Evolutionary conservation across 1,140 invertebrate species (phyloP), one percentile per base, ranked within the genome.

Genomic region (Drosophila subobscura): DNA sequence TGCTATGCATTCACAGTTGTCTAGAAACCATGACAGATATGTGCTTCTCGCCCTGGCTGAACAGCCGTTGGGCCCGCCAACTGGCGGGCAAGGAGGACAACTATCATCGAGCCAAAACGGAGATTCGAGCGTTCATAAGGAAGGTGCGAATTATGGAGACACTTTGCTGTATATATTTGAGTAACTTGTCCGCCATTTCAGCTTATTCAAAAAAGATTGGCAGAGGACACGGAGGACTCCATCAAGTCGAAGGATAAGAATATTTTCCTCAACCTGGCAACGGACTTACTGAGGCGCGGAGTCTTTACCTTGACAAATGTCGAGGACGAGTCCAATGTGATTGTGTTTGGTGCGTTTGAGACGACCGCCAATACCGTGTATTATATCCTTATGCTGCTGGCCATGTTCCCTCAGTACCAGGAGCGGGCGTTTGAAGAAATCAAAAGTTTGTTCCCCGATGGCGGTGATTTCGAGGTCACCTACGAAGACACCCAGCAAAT

Each of bases 381-480:
- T 3, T 88, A 91, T 42, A 65, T 73, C 0, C 53, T 90, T 2
- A 86, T 90, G 46, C 8, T 91, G 20, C 54, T 91, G 5, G 75
- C 90, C n/a, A 91, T 91, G 85, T 84, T 84, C 59, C 89, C 90
- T 2, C 29, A 89, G 5, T 81, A 81, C 46, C 93, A 96, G 92
- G 83, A 93, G 27, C 93, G 92, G 80, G 91, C 93, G 1, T 93
- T 93, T 41, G 92, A 94, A 45, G 96, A 96, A 91, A 77, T 95
- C 47, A 83, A 92, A 22, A 52, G 81, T 27, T 91, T 96, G 4
- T 94, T 95, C 84, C 94, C 93, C 5, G 47, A 78, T 2, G 75
- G 84, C 33, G 81, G 73, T 5, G 79, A 92, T 53, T 78, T 91
- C 27, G 89, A 93, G 16, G 91, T 92, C 0, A 93, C 92, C 4